Conservation (phyloP, 1,140 invertebrate species). For the Achroia grisella region DNA sequence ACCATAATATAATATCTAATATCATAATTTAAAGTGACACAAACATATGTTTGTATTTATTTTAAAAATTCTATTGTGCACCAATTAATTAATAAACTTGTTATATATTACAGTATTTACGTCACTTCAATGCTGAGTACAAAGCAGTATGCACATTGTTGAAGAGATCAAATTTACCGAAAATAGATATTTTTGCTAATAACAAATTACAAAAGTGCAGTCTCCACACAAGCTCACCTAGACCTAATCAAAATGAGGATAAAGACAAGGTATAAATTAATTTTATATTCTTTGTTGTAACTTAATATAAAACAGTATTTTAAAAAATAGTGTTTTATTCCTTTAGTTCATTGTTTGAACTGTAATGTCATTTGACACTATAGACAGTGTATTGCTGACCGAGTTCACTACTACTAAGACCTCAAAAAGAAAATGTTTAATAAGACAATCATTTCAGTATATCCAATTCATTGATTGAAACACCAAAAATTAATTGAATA, state of each 20-base stretch:
- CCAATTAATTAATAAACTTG: no score
- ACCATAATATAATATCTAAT: no score
- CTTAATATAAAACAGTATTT: not conserved
- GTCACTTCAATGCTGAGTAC: slow-evolving; percentile 44
- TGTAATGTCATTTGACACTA: slow-evolving; percentile 1
- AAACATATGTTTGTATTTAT: no score
- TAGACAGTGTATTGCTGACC: not conserved
- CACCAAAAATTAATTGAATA: no score
- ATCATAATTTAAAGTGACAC: no score
- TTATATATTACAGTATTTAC: slow-evolving; percentile 47
- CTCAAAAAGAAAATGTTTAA: no score
- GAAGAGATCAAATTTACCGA: slow-evolving; percentile 41
- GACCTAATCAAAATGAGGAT: slow-evolving; percentile 24
- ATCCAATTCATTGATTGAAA: no score
- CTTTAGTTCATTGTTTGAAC: not conserved
- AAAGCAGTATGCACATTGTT: slow-evolving; percentile 46
- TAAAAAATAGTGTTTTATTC: not conserved
- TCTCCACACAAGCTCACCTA: slow-evolving; percentile 36
- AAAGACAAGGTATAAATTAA: slow-evolving; percentile 40
- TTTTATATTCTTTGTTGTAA: not conserved
- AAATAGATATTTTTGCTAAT: slow-evolving; percentile 23
- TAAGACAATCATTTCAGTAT: no score
- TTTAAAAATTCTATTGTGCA: no score
- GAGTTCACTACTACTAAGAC: no score
- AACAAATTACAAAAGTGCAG: slow-evolving; percentile 10